These are phyloP conservation scores for Drosophila koepferae DNA, from an alignment of 2,888 invertebrate species.

Conservation along the genomic window DNA sequence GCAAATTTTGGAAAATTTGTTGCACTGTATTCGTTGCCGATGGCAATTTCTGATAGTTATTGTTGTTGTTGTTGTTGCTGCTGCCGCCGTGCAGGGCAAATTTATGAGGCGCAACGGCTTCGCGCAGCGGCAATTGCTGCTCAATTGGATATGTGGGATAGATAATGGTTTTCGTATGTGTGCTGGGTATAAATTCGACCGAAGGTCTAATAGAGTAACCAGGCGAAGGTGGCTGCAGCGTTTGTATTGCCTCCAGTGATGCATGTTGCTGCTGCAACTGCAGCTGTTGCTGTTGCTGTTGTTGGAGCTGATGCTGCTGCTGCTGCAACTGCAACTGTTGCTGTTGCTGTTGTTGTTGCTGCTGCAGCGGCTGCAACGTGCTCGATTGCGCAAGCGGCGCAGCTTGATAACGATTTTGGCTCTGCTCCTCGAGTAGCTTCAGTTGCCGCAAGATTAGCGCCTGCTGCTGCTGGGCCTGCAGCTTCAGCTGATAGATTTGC, in stretches of 20 bases:
- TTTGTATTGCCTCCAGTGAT: constrained; percentile 66
- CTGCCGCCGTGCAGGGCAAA: constrained; percentile 64
- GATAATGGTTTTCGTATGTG: constrained; percentile 74
- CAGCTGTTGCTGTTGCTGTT: constrained; percentile 20
- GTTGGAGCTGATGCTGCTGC: constrained; percentile 20
- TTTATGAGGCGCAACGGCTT: constrained; percentile 86
- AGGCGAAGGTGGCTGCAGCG: constrained; percentile 72
- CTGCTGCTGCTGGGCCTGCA: constrained; percentile 90
- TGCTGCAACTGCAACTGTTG: constrained; percentile 10
- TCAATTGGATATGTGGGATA: constrained; percentile 83
- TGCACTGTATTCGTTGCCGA: constrained; percentile 74
- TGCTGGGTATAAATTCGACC: constrained; percentile 84
- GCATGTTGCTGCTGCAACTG: constrained; percentile 79
- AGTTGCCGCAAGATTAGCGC: constrained; percentile 89
- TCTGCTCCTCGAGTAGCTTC: constrained; percentile 87
- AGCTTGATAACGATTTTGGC: constrained; percentile 61
- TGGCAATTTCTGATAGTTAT: constrained; percentile 63
- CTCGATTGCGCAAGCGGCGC: constrained; percentile 64
- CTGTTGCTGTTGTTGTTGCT: constrained; percentile 31
- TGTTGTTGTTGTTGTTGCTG: constrained; percentile 51
- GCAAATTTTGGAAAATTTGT: constrained; percentile 81
- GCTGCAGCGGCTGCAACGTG: constrained; percentile 56
- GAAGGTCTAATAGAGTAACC: constrained; percentile 84
- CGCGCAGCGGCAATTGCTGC: constrained; percentile 87
- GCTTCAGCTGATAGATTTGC: constrained; percentile 88